Evolutionary conservation across 2,888 invertebrate genomes (phyloP).

Genomic region (Idaea aversata): DNA sequence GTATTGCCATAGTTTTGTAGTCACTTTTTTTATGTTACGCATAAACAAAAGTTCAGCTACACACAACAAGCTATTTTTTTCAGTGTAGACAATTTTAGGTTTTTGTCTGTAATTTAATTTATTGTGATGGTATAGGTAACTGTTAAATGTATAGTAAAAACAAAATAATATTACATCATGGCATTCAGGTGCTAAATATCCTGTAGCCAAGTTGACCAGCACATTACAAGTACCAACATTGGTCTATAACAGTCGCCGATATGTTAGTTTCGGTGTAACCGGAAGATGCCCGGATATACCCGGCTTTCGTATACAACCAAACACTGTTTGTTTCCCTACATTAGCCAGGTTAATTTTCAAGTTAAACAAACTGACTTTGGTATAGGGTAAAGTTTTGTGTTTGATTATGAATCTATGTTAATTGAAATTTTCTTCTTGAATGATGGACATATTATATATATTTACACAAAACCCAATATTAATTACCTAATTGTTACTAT

Average conservation of each 20-base stretch:
- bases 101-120: too few species aligned
- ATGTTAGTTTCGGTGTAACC: constrained; percentile 48
- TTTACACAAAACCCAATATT: too few species aligned
- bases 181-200: neutral
- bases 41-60: too few species aligned
- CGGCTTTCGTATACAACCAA: neutral
- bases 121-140: too few species aligned
- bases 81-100: too few species aligned
- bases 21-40: too few species aligned
- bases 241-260: constrained; percentile 45
- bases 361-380: neutral
- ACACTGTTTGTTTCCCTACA: neutral
- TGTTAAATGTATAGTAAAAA: too few species aligned
- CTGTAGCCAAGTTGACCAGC: neutral
- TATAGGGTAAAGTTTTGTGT: neutral
- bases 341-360: neutral
- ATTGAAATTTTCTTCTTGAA: neutral
- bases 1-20: too few species aligned
- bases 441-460: too few species aligned
- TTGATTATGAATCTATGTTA: neutral
- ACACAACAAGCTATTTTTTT: too few species aligned
- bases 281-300: constrained; percentile 24
- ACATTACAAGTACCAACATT: constrained; percentile 2
- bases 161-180: too few species aligned
- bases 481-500: too few species aligned